These are phyloP conservation scores for Himantopus leucocephalus DNA, from an alignment of 2,113 vertebrate species.

Conservation along the genomic window DNA sequence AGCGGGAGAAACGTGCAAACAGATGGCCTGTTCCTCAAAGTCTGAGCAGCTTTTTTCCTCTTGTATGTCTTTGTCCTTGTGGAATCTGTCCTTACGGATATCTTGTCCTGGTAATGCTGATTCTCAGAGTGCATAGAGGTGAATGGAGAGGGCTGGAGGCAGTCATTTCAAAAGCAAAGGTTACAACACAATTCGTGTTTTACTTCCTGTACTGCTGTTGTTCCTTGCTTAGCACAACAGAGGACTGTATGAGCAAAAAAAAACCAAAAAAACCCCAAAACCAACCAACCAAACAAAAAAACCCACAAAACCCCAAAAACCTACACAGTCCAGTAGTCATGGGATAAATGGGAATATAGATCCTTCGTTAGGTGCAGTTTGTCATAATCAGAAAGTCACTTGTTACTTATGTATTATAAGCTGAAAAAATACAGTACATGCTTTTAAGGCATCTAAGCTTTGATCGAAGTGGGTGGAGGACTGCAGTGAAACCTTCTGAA, in stretches of 20 bases:
- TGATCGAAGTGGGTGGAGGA: rapidly evolving
- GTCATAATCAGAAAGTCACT: neutral
- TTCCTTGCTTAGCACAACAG: neutral
- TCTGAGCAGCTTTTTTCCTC: neutral
- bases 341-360: neutral
- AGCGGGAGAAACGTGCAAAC: neutral
- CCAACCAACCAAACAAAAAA: neutral
- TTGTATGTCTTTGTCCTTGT: neutral
- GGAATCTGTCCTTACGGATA: neutral
- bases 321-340: neutral
- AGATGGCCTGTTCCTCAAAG: neutral
- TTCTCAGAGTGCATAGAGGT: neutral
- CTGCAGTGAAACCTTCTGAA: neutral
- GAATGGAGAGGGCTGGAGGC: neutral
- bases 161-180: neutral
- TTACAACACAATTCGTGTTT: neutral
- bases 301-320: neutral
- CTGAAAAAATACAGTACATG: neutral
- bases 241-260: neutral
- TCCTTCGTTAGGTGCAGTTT: neutral
- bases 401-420: neutral
- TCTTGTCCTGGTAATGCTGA: neutral
- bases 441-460: neutral
- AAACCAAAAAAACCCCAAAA: neutral
- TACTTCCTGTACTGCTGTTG: neutral